phyloP scores from a whole-genome alignment of 2,888 invertebrate genomes.

The Euspilapteryx auroguttella region DNA sequence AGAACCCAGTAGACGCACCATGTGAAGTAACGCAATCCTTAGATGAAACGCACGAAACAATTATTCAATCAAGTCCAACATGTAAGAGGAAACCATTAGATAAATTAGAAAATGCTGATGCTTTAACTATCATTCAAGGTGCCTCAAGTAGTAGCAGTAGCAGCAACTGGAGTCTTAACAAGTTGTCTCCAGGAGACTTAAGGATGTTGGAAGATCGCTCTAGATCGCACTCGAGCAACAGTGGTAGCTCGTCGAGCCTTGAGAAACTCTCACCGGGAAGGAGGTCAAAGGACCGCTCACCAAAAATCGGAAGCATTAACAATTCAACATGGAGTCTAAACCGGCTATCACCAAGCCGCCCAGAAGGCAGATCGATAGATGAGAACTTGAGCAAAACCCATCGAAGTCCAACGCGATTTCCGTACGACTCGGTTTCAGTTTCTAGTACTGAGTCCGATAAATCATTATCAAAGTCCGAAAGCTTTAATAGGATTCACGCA shows the following conservation, averaged over 20 bases:
- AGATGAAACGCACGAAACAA: conserved; percentile 70
- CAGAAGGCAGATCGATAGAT: conserved; percentile 49
- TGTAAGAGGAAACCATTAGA: conserved; percentile 53
- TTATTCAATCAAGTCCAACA: conserved; percentile 65
- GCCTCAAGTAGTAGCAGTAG: conserved; percentile 54
- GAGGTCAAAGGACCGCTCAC: conserved; percentile 51
- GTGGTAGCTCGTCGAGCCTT: conserved; percentile 52
- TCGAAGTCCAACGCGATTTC: conserved; percentile 45
- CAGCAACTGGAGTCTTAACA: conserved; percentile 56
- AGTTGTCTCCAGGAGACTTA: conserved; percentile 50
- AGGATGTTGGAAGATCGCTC: conserved; percentile 50
- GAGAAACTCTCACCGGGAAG: conserved; percentile 51
- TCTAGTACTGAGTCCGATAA: conserved; percentile 56
- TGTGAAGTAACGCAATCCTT: conserved; percentile 68
- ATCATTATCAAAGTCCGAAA: conserved; percentile 54
- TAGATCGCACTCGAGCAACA: conserved; percentile 51
- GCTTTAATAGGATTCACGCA: conserved; percentile 49
- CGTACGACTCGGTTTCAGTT: conserved; percentile 50
- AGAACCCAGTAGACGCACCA: conserved; percentile 64
- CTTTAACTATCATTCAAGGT: conserved; percentile 46
- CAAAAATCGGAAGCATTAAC: conserved; percentile 49
- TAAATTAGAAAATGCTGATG: conserved; percentile 46
- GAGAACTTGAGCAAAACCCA: conserved; percentile 46
- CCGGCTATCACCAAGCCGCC: conserved; percentile 46
- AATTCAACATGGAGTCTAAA: conserved; percentile 57